Percentiles rank a stretch among this genome's conserved stretches.
Conservation (phyloP, 1,140 invertebrate genomes). For the Pseudomyrmex dendroicus region DNA sequence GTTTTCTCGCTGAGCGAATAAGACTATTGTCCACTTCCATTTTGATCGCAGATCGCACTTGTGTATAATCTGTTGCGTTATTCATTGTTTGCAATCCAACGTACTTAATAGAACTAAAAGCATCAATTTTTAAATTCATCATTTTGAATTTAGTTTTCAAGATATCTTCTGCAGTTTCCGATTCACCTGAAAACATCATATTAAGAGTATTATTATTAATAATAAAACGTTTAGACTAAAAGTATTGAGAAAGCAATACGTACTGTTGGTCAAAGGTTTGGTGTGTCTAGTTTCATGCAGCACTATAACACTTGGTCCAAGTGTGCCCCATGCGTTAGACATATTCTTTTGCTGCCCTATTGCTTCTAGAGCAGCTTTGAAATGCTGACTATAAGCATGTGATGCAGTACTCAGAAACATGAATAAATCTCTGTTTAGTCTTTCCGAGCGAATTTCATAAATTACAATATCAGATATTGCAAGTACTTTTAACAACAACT, state of each 20-base stretch:
- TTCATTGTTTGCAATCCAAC: conserved; percentile 87
- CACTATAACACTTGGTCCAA: conserved; percentile 91
- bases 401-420: conserved; percentile 93
- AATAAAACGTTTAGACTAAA: conserved; percentile 50
- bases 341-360: conserved; percentile 85
- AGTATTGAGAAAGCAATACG: conserved; percentile 70
- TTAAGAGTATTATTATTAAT: not conserved
- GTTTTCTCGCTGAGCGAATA: conserved; percentile 88
- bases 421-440: conserved; percentile 92
- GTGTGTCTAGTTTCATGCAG: conserved; percentile 94
- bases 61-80: conserved; percentile 85
- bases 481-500: conserved; percentile 90
- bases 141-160: conserved; percentile 88
- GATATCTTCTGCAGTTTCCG: conserved; percentile 89
- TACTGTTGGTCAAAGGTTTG: conserved; percentile 85
- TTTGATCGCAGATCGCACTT: conserved; percentile 83
- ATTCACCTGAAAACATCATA: conserved; percentile 81
- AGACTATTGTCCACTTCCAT: conserved; percentile 88
- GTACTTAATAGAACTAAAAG: conserved; percentile 91
- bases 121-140: conserved; percentile 88
- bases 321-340: conserved; percentile 84
- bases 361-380: conserved; percentile 88
- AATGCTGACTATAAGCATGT: conserved; percentile 91
- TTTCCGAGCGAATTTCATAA: conserved; percentile 91
- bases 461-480: conserved; percentile 94